phyloP scores from a whole-genome alignment of 2,113 vertebrate genomes.

The Psophia crepitans region DNA sequence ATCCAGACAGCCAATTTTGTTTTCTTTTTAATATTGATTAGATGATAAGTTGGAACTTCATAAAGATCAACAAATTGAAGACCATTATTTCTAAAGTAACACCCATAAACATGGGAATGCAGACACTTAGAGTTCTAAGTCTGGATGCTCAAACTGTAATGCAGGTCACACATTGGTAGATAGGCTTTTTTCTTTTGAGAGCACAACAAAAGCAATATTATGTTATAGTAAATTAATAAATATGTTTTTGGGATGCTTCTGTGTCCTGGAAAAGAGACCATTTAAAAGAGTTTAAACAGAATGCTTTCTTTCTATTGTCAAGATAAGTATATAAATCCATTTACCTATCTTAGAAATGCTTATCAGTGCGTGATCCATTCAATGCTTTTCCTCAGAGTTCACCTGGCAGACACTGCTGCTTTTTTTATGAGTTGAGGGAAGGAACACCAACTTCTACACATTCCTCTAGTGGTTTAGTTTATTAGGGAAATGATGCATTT shows the following conservation, averaged over 20 bases:
- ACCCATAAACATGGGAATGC: neutral
- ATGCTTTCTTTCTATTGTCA: neutral
- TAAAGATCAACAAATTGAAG: neutral
- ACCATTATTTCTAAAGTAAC: neutral
- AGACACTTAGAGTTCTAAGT: neutral
- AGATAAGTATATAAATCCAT: neutral
- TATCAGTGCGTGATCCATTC: neutral
- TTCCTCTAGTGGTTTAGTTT: slow-evolving; percentile 53
- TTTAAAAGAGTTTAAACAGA: neutral
- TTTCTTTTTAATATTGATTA: neutral
- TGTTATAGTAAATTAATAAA: neutral
- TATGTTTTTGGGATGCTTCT: neutral
- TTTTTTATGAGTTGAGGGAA: slow-evolving; percentile 11
- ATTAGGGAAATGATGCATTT: slow-evolving; percentile 69
- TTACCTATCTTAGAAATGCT: neutral
- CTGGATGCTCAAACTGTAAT: neutral
- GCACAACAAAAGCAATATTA: neutral
- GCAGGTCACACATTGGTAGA: neutral
- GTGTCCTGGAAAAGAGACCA: neutral
- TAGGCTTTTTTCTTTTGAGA: neutral
- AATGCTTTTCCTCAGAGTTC: slow-evolving; percentile 3
- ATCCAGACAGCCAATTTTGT: neutral
- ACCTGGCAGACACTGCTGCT: slow-evolving; percentile 36
- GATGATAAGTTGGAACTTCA: neutral
- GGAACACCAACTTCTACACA: slow-evolving; percentile 39